Evolutionary conservation across 2,113 vertebrate species (phyloP).

Genomic region (Neogobius melanostomus): DNA sequence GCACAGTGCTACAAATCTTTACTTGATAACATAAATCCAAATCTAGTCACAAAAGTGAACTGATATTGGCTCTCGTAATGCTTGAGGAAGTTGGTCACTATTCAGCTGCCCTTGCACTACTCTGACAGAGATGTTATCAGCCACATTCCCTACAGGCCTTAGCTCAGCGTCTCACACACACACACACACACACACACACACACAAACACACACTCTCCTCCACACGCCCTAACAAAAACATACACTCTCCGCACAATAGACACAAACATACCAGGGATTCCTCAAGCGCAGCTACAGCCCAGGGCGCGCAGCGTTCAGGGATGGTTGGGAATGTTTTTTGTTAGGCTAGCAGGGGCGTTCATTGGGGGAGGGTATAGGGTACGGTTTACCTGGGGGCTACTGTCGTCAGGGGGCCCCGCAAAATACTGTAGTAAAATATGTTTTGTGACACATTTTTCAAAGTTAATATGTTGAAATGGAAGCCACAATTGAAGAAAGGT

Average conservation of each 20-base stretch:
- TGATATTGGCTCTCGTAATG: too few species aligned
- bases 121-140: constrained; percentile 49
- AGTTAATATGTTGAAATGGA: too few species aligned
- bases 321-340: background rate
- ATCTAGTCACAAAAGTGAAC: too few species aligned
- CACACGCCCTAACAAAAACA: constrained; percentile 17
- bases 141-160: constrained; percentile 48
- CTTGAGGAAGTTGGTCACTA: constrained; percentile 1
- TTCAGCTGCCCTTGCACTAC: constrained; percentile 43
- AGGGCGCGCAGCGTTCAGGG: background rate
- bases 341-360: background rate
- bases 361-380: too few species aligned
- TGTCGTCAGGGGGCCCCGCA: too few species aligned
- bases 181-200: constrained; percentile 25
- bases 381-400: too few species aligned
- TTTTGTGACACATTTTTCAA: too few species aligned
- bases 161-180: constrained; percentile 12
- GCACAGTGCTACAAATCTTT: too few species aligned
- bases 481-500: too few species aligned
- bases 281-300: background rate
- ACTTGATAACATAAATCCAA: too few species aligned
- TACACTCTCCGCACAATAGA: constrained; percentile 3
- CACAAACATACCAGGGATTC: background rate
- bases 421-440: too few species aligned
- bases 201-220: constrained; percentile 25